Base-by-base conservation (phyloP, 1,140 invertebrate species). In the Vanessa atalanta region DNA sequence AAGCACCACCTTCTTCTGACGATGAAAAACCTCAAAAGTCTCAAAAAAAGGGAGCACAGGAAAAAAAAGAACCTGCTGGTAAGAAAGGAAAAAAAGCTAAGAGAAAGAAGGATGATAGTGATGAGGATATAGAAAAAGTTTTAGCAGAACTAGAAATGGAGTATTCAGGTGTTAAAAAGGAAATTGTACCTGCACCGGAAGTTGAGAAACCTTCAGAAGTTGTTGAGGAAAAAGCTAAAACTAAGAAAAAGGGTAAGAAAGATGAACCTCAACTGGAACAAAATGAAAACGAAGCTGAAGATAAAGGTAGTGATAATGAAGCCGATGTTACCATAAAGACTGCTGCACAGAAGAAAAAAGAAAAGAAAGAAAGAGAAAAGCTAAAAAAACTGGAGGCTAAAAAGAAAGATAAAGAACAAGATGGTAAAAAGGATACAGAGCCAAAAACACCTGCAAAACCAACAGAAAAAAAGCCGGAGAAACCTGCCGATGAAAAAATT, bases 361-460 rank as follows among this genome's bases (percentile, higher is more conserved):
- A 97, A 79, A 97, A 97, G 79, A 97, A 97, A 85, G 96, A 97
- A 90, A 94, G 96, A 48, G 96, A 97, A 83, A 97, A 97, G 79
- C 93, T 94, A 65, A 97, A 97, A 85, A 96, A 96, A 85, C 81
- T 94, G 75, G 94, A 95, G 61, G 93, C 93, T 51, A 96, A 95
- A 76, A 95, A 95, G 63, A 89, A 93, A 72, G 94, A 94, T 72
- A 87, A 93, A 43, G 88, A 91, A 47, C 86, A 85, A 60, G 88
- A 90, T 23, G 61, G 53, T 43, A 92, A 93, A 72, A 90, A 92
- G 67, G 90, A 91, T 51, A 65, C 80, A 47, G 88, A 90, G 78
- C 76, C 64, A 5, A 92, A 90, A 81, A 63, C 80, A 65, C 70
- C 77, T 48, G 84, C 89, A 20, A 85, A 81, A 48, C 83, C 75